Base-by-base conservation (phyloP, 2,797 vertebrate species). In the Gadopsis marmoratus region DNA sequence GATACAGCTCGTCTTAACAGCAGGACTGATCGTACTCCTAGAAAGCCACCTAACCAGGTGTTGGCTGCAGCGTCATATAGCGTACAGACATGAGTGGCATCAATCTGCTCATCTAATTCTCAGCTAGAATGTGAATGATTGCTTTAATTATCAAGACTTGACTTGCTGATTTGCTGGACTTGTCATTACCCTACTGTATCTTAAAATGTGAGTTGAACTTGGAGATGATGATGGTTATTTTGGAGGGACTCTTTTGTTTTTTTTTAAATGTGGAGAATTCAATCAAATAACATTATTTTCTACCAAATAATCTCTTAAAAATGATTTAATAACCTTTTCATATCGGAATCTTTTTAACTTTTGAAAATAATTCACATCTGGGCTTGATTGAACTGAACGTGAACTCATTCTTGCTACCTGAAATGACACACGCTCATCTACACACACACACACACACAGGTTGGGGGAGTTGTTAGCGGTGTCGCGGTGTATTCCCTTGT, bases 1-100 rank as follows among this genome's bases (percentile, higher is more conserved):
- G 88, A 88, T 75, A 69, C 62, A 65, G 66, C 43, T 69, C 37
- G 58, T 86, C 60, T 80, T 78, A 84, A 86, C 75, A 55, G 39
- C 81, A 79, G 88, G 75, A 79, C 71, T 48, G 74, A 79, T 86
- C 85, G 90, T 84, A 77, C 90, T 92, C 84, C 66, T 86, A 85
- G 90, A 91, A 91, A 94, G 83, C 91, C 43, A 65, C 88, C 82
- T 7, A 47, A 47, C 45, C 16, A 19, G 17, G 17, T 47, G 45
- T 17, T 47, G 17, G 17, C 17, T 47, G 45, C 19, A 8, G 43
- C 43, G 17, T 45, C 16, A 45, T 45, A 5, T 45, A 45, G 2
- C 14, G 5, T 16, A 17, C 5, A 47, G 17, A 17, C 16, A 19
- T 19, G 45, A 47, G 17, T 47, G 45, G 45, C 5, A 47, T 47